These are phyloP conservation scores for Ochotona princeps DNA, from an alignment of 2,113 vertebrate genomes.

Conservation along the genomic window DNA sequence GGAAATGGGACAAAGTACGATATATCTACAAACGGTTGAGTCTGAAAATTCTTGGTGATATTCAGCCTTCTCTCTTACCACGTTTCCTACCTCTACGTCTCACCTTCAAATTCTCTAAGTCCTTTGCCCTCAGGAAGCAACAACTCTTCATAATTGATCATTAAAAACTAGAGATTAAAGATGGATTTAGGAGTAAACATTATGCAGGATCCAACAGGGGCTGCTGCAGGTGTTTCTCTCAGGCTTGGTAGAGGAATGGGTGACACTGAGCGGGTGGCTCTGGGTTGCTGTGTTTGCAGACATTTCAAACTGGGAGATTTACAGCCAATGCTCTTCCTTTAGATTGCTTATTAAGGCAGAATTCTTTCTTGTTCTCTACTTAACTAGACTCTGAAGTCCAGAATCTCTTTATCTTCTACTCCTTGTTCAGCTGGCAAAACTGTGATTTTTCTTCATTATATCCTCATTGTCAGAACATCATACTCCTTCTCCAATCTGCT, in stretches of 20 bases:
- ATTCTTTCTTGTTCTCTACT: conserved; percentile 58
- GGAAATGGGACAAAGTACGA: conserved; percentile 16
- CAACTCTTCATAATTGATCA: conserved; percentile 49
- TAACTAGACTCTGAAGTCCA: conserved; percentile 55
- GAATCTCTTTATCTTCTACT: conserved; percentile 50
- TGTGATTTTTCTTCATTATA: conserved; percentile 70
- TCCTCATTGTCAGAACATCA: conserved; percentile 45
- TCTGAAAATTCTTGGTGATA: conserved; percentile 29
- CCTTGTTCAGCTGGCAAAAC: conserved; percentile 35
- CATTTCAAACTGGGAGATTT: conserved; percentile 42
- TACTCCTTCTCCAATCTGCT: conserved; percentile 58
- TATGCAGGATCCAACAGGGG: not conserved
- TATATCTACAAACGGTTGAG: not conserved
- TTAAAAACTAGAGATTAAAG: conserved; percentile 31
- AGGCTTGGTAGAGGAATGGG: not conserved
- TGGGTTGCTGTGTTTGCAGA: not conserved
- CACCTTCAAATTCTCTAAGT: conserved; percentile 8
- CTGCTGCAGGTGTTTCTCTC: not conserved
- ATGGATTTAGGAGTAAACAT: conserved; percentile 7
- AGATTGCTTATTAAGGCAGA: conserved; percentile 29
- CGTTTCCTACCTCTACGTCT: not conserved
- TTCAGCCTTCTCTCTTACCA: not conserved
- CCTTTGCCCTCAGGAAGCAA: not conserved
- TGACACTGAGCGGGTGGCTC: not conserved
- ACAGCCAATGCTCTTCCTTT: not conserved